Percentiles rank a stretch among this genome's conserved stretches.
These are phyloP conservation scores for Argyresthia albistria DNA, from an alignment of 2,888 invertebrate genomes.

Conservation along the genomic window DNA sequence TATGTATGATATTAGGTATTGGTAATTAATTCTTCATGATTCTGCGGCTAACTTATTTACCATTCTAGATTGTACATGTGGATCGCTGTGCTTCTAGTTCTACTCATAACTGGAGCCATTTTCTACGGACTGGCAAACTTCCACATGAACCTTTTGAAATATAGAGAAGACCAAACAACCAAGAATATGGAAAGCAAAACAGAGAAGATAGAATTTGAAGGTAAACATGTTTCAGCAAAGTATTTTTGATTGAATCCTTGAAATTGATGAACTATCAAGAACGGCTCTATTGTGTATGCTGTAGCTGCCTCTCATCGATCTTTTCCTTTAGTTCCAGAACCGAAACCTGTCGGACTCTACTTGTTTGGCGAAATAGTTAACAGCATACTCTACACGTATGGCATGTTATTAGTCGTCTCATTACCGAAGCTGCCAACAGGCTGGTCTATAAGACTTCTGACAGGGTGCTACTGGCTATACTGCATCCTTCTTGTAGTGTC, in stretches of 20 bases:
- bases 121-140: slow-evolving; percentile 77
- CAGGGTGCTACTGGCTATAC: slow-evolving; percentile 92
- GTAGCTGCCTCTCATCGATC: too few relatives aligned
- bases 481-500: slow-evolving; percentile 84
- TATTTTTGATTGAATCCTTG: too few relatives aligned
- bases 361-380: slow-evolving; percentile 81
- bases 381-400: slow-evolving; percentile 84
- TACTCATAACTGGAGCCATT: slow-evolving; percentile 76
- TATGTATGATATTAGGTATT: slow-evolving; percentile 32
- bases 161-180: background rate
- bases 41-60: slow-evolving; percentile 7
- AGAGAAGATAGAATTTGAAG: background rate
- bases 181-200: background rate
- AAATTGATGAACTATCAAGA: too few relatives aligned
- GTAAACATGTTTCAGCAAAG: too few relatives aligned
- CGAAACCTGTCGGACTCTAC: slow-evolving; percentile 70
- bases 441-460: slow-evolving; percentile 85
- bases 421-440: slow-evolving; percentile 82
- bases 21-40: background rate
- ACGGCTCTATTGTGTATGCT: too few relatives aligned
- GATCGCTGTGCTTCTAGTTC: slow-evolving; percentile 78
- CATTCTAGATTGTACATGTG: slow-evolving; percentile 78
- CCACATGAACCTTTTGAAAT: slow-evolving; percentile 54
- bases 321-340: slow-evolving; percentile 36
- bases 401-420: slow-evolving; percentile 86